Conservation (phyloP, 2,888 invertebrate genomes). For the Drosophila algonquin region DNA sequence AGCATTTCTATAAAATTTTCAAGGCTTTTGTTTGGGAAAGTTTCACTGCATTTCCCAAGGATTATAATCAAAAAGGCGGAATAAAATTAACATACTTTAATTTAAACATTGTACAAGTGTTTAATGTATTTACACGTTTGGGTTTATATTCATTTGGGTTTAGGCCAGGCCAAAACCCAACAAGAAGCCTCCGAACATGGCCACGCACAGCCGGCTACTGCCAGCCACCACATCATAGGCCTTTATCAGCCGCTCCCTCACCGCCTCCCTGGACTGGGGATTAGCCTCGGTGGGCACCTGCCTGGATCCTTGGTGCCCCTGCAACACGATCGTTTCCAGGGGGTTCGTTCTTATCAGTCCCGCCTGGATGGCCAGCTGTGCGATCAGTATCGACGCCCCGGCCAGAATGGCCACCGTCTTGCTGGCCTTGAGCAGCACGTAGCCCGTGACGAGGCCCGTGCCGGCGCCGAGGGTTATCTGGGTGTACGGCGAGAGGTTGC, state of each 20-base stretch:
- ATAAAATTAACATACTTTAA: slow-evolving; percentile 3
- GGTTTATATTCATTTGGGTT: not conserved
- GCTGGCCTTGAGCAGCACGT: slow-evolving; percentile 37
- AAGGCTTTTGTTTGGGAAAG: slow-evolving; percentile 27
- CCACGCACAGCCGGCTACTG: slow-evolving; percentile 40
- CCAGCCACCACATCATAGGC: not conserved
- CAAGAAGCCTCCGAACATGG: slow-evolving; percentile 58
- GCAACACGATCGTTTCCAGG: not conserved
- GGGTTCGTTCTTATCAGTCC: slow-evolving; percentile 28
- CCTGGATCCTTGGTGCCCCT: not conserved
- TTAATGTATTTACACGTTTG: not conserved
- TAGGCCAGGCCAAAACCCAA: slow-evolving; percentile 59
- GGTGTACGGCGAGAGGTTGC: slow-evolving; percentile 47
- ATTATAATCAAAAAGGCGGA: not conserved
- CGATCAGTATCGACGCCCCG: slow-evolving; percentile 33
- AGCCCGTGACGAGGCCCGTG: slow-evolving; percentile 48
- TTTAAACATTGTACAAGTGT: not conserved
- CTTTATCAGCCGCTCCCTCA: slow-evolving; percentile 4
- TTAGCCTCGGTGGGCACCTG: not conserved
- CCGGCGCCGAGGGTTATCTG: slow-evolving; percentile 53
- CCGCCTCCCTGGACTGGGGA: not conserved
- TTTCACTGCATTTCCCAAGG: slow-evolving; percentile 7
- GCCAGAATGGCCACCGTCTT: slow-evolving; percentile 49
- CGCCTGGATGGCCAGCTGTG: slow-evolving; percentile 46
- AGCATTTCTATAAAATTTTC: slow-evolving; percentile 37